phyloP scores from a whole-genome alignment of 2,113 vertebrate genomes.

The Drymodes brunneopygia region DNA sequence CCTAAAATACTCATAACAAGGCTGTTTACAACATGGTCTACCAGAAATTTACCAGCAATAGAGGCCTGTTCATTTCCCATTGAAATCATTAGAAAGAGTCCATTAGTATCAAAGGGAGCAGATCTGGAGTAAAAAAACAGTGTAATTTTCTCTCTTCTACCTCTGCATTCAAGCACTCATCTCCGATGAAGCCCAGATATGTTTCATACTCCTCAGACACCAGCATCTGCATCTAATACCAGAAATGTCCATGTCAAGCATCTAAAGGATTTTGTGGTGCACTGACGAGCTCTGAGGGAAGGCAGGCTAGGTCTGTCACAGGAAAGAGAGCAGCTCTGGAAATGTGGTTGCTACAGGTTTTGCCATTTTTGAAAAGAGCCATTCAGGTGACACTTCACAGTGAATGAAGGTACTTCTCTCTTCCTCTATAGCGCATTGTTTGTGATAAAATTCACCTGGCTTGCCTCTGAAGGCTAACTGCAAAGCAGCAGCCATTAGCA shows the following conservation, averaged over 20 bases:
- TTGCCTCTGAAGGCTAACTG: not conserved
- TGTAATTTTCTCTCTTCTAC: not conserved
- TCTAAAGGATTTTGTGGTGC: not conserved
- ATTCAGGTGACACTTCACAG: not conserved
- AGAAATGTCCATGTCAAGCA: not conserved
- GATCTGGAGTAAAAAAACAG: not conserved
- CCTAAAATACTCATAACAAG: not conserved
- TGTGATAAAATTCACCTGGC: not conserved
- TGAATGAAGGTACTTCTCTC: not conserved
- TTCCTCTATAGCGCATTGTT: not conserved
- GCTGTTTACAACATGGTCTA: not conserved
- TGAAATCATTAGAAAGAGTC: not conserved
- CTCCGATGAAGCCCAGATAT: not conserved
- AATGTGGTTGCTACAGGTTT: not conserved
- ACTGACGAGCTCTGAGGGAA: not conserved
- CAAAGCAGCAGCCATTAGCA: not conserved
- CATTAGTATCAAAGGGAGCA: not conserved
- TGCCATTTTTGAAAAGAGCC: not conserved
- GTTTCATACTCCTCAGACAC: not conserved
- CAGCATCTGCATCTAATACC: not conserved
- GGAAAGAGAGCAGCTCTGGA: not conserved
- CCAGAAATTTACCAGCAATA: not conserved
- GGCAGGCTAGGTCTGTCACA: not conserved
- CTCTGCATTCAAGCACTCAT: not conserved
- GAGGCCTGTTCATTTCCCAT: not conserved